phyloP scores from a whole-genome alignment of 2,888 invertebrate species.

The Syrista parreyssii region DNA sequence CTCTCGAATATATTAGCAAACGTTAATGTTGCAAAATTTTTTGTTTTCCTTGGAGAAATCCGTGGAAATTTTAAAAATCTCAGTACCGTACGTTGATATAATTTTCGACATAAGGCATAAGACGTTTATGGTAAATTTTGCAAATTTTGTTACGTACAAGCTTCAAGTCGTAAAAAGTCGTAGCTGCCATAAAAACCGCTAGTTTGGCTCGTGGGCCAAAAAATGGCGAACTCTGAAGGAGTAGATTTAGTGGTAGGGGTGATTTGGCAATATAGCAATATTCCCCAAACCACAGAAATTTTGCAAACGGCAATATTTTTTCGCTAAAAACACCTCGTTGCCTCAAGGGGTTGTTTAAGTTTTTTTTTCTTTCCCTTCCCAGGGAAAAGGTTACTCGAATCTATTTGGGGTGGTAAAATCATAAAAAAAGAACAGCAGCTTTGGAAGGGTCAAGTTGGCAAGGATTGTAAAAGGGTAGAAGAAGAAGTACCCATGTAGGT shows the following conservation, averaged over 20 bases:
- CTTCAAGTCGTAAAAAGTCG: slow-evolving; percentile 15
- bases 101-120: background rate
- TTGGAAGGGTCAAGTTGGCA: slow-evolving; percentile 58
- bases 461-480: slow-evolving; percentile 61
- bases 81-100: background rate
- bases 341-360: slow-evolving; percentile 44
- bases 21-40: background rate
- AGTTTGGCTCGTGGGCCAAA: slow-evolving; percentile 48
- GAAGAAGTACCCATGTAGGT: slow-evolving; percentile 24
- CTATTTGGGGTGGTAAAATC: slow-evolving; percentile 43
- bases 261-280: slow-evolving; percentile 32
- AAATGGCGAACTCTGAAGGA: slow-evolving; percentile 17
- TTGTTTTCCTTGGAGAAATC: background rate
- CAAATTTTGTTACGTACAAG: background rate
- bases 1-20: background rate
- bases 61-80: background rate
- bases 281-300: slow-evolving; percentile 51
- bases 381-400: slow-evolving; percentile 10
- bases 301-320: slow-evolving; percentile 47
- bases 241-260: slow-evolving; percentile 28
- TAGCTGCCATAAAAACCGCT: slow-evolving; percentile 55
- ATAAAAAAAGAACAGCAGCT: slow-evolving; percentile 51
- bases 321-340: slow-evolving; percentile 22
- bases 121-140: background rate
- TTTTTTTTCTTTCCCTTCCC: slow-evolving; percentile 22